Conservation (phyloP, 2,797 vertebrate species). For the Sphenodon punctatus region DNA sequence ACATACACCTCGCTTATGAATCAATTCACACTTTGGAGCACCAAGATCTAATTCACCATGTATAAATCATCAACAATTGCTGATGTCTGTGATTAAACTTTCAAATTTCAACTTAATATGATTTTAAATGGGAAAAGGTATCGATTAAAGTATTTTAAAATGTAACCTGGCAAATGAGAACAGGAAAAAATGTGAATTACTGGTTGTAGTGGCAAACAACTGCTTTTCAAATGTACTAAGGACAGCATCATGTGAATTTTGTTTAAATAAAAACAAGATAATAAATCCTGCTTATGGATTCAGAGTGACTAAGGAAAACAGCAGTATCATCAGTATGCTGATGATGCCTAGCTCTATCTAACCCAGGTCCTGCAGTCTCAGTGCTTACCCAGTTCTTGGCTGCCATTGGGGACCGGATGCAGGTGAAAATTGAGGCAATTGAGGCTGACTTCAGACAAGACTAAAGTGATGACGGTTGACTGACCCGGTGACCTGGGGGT, state of each 20-base stretch:
- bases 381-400: too few species aligned
- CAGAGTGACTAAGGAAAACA: not conserved
- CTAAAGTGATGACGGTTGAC: too few species aligned
- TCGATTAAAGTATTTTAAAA: constrained; percentile 50
- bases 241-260: not conserved
- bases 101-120: constrained; percentile 39
- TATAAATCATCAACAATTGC: constrained; percentile 35
- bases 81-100: constrained; percentile 56
- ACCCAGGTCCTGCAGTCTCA: too few species aligned
- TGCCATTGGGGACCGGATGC: too few species aligned
- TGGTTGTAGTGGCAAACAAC: not conserved
- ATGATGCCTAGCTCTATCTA: too few species aligned
- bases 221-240: not conserved
- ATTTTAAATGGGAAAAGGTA: constrained; percentile 38
- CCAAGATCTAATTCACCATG: constrained; percentile 32
- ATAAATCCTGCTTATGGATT: not conserved
- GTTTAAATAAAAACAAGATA: not conserved
- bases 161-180: constrained; percentile 11
- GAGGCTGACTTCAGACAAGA: too few species aligned
- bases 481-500: too few species aligned
- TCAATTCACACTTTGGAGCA: constrained; percentile 12
- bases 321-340: too few species aligned
- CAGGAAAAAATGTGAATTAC: not conserved
- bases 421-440: too few species aligned
- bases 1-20: not conserved